phyloP scores from a whole-genome alignment of 2,113 vertebrate genomes.

The Nibea coibor region DNA sequence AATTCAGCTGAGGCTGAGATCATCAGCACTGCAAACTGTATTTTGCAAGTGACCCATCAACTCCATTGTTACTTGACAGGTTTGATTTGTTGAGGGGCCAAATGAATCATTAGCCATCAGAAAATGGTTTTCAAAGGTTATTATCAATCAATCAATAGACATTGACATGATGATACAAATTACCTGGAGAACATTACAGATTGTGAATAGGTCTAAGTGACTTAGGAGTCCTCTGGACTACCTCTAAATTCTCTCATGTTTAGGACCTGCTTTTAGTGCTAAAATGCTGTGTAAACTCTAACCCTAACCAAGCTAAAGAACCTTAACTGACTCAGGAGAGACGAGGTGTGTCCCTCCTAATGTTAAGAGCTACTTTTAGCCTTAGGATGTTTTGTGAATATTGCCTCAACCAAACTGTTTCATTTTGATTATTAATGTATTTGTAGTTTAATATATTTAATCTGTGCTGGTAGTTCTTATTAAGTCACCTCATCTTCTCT shows the following conservation, averaged over 20 bases:
- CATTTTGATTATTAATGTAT: not conserved
- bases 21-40: not conserved
- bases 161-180: not conserved
- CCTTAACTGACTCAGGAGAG: not conserved
- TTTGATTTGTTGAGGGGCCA: not conserved
- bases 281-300: not conserved
- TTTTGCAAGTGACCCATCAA: not conserved
- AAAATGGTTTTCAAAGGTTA: not conserved
- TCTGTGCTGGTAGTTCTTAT: not conserved
- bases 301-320: not conserved
- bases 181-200: too few relatives aligned
- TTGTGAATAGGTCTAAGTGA: not conserved
- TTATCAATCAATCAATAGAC: not conserved
- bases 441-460: too few relatives aligned
- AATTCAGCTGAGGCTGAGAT: too few relatives aligned
- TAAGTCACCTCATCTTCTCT: constrained; percentile 28
- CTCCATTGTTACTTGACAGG: not conserved
- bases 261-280: not conserved
- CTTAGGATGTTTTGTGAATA: not conserved
- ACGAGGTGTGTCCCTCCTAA: not conserved
- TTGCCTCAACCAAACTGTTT: not conserved
- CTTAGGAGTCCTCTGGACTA: too few relatives aligned
- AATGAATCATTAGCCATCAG: not conserved
- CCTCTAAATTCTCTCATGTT: not conserved
- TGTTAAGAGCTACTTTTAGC: not conserved